These are phyloP conservation scores for Rhopalosiphum padi DNA, from an alignment of 1,140 invertebrate genomes.

Conservation along the genomic window DNA sequence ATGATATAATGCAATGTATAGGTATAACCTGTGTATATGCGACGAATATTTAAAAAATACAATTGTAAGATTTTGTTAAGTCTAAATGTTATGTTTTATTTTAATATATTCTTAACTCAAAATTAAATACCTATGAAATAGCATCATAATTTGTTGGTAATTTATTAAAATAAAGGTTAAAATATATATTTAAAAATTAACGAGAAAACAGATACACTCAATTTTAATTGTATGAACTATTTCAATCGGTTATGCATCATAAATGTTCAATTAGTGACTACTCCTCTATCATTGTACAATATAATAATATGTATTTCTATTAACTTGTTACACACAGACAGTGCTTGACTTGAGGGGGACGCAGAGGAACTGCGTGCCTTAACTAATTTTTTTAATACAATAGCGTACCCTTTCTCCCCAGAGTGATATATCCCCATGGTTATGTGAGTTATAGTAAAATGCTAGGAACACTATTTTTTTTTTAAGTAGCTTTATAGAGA, in stretches of 20 bases:
- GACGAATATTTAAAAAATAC: background rate
- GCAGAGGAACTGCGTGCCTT: too few relatives aligned
- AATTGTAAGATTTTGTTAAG: background rate
- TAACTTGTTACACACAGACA: background rate
- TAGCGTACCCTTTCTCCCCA: too few relatives aligned
- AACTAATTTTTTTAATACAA: too few relatives aligned
- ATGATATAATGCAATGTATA: background rate
- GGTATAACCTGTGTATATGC: too few relatives aligned
- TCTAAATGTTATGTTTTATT: background rate
- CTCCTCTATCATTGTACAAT: background rate
- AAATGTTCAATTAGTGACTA: background rate
- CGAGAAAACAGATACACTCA: background rate
- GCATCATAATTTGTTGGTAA: background rate
- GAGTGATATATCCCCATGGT: too few relatives aligned
- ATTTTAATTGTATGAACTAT: background rate
- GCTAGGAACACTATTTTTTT: too few relatives aligned
- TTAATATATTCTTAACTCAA: background rate
- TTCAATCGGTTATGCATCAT: background rate
- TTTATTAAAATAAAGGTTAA: background rate
- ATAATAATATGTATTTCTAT: background rate
- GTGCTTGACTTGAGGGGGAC: too few relatives aligned
- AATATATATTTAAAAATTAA: background rate
- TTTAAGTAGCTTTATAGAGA: too few relatives aligned
- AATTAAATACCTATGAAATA: background rate
- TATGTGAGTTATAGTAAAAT: too few relatives aligned